Percentiles rank a stretch among this genome's conserved stretches.
These are phyloP conservation scores for Nematolebias whitei DNA, from an alignment of 2,113 vertebrate species.

Conservation along the genomic window DNA sequence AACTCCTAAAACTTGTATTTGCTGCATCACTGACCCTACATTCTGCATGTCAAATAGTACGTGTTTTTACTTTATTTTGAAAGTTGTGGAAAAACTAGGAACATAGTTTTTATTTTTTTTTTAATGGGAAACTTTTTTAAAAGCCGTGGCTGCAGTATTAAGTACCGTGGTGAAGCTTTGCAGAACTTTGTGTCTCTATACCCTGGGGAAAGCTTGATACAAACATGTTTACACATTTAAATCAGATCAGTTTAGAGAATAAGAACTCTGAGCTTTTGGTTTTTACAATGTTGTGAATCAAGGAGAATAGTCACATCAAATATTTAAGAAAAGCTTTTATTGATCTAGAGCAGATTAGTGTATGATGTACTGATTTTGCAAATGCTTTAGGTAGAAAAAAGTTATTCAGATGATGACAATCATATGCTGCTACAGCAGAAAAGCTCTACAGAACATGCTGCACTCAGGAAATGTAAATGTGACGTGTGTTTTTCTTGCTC, in stretches of 20 bases:
- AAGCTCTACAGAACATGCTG: conserved; percentile 48
- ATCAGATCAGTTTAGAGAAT: conserved; percentile 1
- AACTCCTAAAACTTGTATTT: not conserved
- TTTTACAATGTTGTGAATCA: conserved; percentile 27
- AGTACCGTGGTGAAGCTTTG: conserved; percentile 1
- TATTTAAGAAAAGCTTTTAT: conserved; percentile 34
- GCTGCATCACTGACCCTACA: conserved; percentile 27
- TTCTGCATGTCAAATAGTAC: conserved; percentile 15
- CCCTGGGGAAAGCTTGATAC: conserved; percentile 16
- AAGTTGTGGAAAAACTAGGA: conserved; percentile 21
- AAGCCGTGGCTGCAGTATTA: conserved; percentile 6
- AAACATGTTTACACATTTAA: not conserved
- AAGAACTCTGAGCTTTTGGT: conserved; percentile 12
- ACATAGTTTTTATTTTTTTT: conserved; percentile 14
- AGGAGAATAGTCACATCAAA: conserved; percentile 41
- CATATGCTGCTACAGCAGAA: conserved; percentile 40
- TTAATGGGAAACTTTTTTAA: conserved; percentile 16
- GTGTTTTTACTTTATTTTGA: conserved; percentile 24
- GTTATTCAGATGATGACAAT: conserved; percentile 68
- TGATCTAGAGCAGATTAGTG: conserved; percentile 32
- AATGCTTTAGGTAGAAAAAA: conserved; percentile 38
- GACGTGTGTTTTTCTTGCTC: conserved; percentile 41
- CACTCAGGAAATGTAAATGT: conserved; percentile 54
- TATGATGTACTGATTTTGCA: conserved; percentile 34
- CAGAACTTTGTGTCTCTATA: conserved; percentile 19